These are phyloP conservation scores for Chaunax sp. DNA, from an alignment of 2,797 vertebrate genomes.

Conservation along the genomic window DNA sequence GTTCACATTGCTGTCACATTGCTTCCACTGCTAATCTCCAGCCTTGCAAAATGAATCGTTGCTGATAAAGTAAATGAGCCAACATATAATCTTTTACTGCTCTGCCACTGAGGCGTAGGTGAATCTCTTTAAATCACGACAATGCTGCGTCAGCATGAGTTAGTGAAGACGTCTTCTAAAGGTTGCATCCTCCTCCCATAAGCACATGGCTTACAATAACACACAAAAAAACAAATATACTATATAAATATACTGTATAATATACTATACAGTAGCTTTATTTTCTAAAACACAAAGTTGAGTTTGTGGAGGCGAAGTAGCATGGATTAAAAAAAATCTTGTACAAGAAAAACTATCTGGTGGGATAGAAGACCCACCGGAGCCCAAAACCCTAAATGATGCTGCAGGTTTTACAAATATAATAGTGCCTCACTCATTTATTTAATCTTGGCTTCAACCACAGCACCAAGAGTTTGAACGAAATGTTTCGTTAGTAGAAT, in stretches of 20 bases:
- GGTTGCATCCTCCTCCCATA: background rate
- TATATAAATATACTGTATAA: too few relatives aligned
- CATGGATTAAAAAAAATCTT: too few relatives aligned
- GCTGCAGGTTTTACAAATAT: background rate
- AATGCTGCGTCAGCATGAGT: background rate
- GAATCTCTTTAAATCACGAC: background rate
- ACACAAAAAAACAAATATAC: background rate
- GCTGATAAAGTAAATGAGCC: slow-evolving; percentile 17
- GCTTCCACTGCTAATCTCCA: background rate
- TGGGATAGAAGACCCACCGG: background rate
- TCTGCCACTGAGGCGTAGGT: background rate
- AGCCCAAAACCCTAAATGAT: too few relatives aligned
- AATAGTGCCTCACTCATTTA: background rate
- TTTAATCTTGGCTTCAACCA: background rate
- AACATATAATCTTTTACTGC: background rate
- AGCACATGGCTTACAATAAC: background rate
- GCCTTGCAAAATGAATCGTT: background rate
- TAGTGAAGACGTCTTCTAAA: background rate
- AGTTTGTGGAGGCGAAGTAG: too few relatives aligned
- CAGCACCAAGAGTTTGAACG: background rate
- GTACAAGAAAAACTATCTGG: too few relatives aligned
- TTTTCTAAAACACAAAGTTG: too few relatives aligned
- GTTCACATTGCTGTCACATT: background rate
- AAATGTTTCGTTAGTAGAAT: too few relatives aligned
- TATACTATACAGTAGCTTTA: too few relatives aligned